Conservation (phyloP, 1,140 invertebrate genomes). For the Temnothorax nylanderi region DNA sequence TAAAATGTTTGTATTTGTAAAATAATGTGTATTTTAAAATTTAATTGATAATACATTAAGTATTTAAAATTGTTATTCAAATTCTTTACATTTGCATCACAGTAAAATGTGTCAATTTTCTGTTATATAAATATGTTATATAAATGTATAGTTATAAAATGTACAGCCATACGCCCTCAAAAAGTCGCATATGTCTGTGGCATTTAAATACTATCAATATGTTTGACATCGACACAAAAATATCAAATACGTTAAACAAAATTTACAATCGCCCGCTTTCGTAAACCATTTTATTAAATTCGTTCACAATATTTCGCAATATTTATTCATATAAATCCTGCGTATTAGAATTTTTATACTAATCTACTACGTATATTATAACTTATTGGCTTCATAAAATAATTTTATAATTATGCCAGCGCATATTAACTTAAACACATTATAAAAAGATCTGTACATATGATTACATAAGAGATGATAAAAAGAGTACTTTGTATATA, state of each 20-base stretch:
- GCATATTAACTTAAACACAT: background rate
- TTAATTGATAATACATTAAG: too few relatives aligned
- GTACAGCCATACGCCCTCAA: background rate
- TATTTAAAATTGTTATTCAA: background rate
- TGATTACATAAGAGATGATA: background rate
- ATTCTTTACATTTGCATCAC: background rate
- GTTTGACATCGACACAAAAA: slow-evolving; percentile 6
- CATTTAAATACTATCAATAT: slow-evolving; percentile 22
- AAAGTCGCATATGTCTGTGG: background rate
- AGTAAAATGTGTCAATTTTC: background rate
- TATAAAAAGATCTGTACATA: background rate
- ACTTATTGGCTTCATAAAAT: background rate
- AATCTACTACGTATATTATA: background rate
- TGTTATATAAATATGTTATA: background rate
- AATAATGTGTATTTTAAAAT: too few relatives aligned
- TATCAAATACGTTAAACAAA: background rate
- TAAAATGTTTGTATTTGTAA: too few relatives aligned
- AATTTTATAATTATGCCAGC: background rate
- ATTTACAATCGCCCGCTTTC: background rate
- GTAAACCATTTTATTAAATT: background rate
- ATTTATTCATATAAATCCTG: background rate
- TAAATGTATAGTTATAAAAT: too few relatives aligned
- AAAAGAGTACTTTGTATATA: background rate
- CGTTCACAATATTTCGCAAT: background rate
- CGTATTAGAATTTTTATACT: background rate